These are phyloP conservation scores for Zoanthus sociatus DNA, from an alignment of 92 coral and sea anemone species.

Conservation along the genomic window DNA sequence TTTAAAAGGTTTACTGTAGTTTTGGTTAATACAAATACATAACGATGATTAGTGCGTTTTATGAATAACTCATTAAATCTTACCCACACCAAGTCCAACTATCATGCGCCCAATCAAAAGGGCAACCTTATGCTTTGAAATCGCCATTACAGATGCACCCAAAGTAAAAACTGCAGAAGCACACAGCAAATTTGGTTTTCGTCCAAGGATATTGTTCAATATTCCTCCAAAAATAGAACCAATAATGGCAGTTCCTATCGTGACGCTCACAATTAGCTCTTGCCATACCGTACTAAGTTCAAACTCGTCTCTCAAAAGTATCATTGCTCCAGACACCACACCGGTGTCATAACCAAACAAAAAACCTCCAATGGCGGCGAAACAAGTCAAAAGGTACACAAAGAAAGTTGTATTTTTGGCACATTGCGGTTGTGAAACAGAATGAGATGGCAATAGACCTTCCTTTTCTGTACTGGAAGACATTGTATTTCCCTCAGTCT, in stretches of 20 bases:
- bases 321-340: slow-evolving; percentile 93
- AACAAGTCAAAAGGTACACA: slow-evolving; percentile 74
- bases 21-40: neutral
- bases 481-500: neutral
- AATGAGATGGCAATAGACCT: neutral
- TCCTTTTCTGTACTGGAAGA: slow-evolving; percentile 16
- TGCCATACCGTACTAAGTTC: slow-evolving; percentile 79
- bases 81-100: slow-evolving; percentile 94
- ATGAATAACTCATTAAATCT: neutral
- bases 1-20: neutral
- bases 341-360: slow-evolving; percentile 98
- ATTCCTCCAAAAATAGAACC: slow-evolving; percentile 85
- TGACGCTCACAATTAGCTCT: slow-evolving; percentile 85
- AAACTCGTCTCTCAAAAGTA: slow-evolving; percentile 75
- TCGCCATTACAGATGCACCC: slow-evolving; percentile 90
- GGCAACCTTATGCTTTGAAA: slow-evolving; percentile 66
- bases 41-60: neutral
- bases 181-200: slow-evolving; percentile 77
- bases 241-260: slow-evolving; percentile 85
- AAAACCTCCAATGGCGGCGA: slow-evolving; percentile 96
- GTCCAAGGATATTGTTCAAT: slow-evolving; percentile 74
- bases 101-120: slow-evolving; percentile 83
- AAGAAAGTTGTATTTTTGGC: slow-evolving; percentile 44
- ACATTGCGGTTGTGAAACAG: slow-evolving; percentile 5
- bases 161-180: slow-evolving; percentile 81